These are phyloP conservation scores for Puntigrus tetrazona DNA, from an alignment of 2,113 vertebrate species.

Conservation along the genomic window DNA sequence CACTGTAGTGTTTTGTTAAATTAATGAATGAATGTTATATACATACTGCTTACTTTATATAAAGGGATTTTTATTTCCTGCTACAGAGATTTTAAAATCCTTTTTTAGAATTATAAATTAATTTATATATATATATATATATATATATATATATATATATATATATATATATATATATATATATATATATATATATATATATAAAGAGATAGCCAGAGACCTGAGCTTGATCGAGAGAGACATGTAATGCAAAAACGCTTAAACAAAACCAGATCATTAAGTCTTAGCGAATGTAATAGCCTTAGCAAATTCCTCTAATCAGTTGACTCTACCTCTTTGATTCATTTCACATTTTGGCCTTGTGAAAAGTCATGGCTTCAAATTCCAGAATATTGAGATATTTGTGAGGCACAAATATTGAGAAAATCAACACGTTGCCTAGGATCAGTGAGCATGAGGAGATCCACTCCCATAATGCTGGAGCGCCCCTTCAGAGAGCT, in stretches of 20 bases:
- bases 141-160: too few species aligned
- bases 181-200: too few species aligned
- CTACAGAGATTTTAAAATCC: too few species aligned
- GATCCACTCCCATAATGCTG: neutral
- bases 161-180: too few species aligned
- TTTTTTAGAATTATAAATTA: too few species aligned
- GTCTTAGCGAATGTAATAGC: neutral
- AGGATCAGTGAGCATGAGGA: neutral
- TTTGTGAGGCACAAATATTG: neutral
- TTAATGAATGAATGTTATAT: neutral
- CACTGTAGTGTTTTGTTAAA: neutral
- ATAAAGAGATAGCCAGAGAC: neutral
- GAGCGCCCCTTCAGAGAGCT: neutral
- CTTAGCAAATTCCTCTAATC: neutral
- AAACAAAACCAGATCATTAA: neutral
- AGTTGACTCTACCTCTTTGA: neutral
- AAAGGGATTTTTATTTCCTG: too few species aligned
- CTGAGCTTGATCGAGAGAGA: neutral
- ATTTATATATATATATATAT: too few species aligned
- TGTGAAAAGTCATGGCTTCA: neutral
- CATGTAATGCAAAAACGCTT: neutral
- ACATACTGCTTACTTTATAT: too few species aligned
- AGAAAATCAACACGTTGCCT: neutral
- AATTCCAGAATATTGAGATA: constrained; percentile 28
- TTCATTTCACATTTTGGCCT: neutral